phyloP scores from a whole-genome alignment of 2,888 invertebrate species.

The Cactoblastis cactorum region DNA sequence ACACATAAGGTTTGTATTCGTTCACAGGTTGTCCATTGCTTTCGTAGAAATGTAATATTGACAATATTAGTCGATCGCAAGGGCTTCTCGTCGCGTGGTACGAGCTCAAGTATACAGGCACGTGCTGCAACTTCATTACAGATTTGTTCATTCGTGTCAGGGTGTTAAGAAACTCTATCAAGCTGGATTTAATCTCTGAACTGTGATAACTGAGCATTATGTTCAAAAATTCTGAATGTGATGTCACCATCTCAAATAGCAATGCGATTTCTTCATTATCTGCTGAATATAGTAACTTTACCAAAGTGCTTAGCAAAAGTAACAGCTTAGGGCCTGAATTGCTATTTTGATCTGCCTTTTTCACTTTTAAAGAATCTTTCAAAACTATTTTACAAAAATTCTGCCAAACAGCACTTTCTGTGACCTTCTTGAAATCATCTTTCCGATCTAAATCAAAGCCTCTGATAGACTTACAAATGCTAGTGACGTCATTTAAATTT shows the following conservation, averaged over 20 bases:
- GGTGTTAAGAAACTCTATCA: constrained; percentile 82
- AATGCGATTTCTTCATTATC: constrained; percentile 71
- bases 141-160: constrained; percentile 82
- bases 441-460: constrained; percentile 35
- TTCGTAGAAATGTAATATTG: constrained; percentile 85
- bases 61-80: constrained; percentile 84
- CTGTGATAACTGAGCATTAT: constrained; percentile 79
- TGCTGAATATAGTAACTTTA: constrained; percentile 75
- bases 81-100: constrained; percentile 86
- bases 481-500: constrained; percentile 50
- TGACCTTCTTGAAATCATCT: constrained; percentile 57
- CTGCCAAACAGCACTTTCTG: constrained; percentile 75
- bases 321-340: constrained; percentile 71
- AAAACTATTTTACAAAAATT: constrained; percentile 82
- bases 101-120: constrained; percentile 87
- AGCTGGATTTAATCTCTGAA: constrained; percentile 76
- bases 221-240: constrained; percentile 88
- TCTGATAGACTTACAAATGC: constrained; percentile 48
- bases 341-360: constrained; percentile 47
- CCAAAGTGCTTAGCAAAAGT: constrained; percentile 74
- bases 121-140: constrained; percentile 83
- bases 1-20: constrained; percentile 88
- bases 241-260: constrained; percentile 86
- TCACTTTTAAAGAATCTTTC: constrained; percentile 81
- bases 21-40: constrained; percentile 81